Evolutionary conservation across 2,113 vertebrate genomes (phyloP), one percentile per base, ranked within the genome.

Genomic region (Leptobrachium leishanense): DNA sequence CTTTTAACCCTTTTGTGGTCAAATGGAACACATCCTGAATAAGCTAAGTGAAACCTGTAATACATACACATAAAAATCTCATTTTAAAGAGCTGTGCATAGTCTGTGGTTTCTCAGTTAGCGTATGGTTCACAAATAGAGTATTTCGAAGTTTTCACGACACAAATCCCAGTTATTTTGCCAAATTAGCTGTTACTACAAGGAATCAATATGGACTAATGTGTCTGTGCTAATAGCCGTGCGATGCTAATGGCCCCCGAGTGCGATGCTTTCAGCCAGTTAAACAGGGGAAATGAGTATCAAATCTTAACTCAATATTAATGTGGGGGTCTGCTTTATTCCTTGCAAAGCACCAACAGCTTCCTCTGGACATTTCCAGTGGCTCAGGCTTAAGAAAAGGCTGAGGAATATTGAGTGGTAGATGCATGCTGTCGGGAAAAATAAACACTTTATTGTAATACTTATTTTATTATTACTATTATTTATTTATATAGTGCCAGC

Each of bases 261-360:
- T 1, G 40, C 2, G 44, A 50, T 12, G 43, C 76, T 72, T 64
- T 78, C 57, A 72, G 67, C 69, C 66, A 55, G 77, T 79, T 72
- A 66, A 72, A 64, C 77, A 66, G 46, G 59, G 70, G 70, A 79
- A 79, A 55, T 43, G 77, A 71, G 20, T 65, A 31, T 72, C 55
- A 70, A 31, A 78, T 79, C n/a, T 64, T 72, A 72, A 79, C 69
- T 79, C 46, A 54, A 67, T 73, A 72, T 55, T 65, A 41, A 73
- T 39, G 43, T 41, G n/a, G 43, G 63, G 57, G 57, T 6, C n/a
- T 65, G 46, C 41, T 73, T 72, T 53, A 67, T 57, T 62, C 54
- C 41, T 39, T 40, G 31, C 15, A 79, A 79, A 67, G 12, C 68
- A 50, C 62, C 4, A 5, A 46, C 13, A 46, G 63, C 63, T 79